A percentile compares a stretch with the other conserved stretches of the same genome.
phyloP scores from a whole-genome alignment of 1,140 invertebrate species.

The Asobara japonica region DNA sequence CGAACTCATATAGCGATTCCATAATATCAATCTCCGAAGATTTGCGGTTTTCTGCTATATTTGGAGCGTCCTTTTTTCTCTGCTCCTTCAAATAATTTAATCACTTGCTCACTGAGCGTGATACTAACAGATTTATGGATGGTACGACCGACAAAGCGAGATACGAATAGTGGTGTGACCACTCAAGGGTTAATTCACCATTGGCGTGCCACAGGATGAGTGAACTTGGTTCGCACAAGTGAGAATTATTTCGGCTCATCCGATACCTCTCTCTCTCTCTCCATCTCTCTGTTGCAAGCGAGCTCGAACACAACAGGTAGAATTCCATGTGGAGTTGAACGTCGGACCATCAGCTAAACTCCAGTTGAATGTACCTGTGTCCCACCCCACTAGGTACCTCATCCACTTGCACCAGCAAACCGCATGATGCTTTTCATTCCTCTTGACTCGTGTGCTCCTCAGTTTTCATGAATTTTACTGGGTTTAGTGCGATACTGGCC shows the following conservation, averaged over 20 bases:
- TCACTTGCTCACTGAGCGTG: too few species aligned
- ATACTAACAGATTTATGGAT: too few species aligned
- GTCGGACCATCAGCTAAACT: background rate
- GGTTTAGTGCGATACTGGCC: background rate
- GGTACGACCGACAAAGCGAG: too few species aligned
- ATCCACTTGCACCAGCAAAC: background rate
- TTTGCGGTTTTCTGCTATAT: too few species aligned
- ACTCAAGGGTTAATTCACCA: too few species aligned
- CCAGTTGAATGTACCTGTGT: background rate
- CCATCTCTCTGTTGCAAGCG: background rate
- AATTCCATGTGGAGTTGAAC: constrained; percentile 3
- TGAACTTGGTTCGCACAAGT: background rate
- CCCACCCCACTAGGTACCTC: background rate
- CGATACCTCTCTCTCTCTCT: background rate
- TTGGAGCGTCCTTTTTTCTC: too few species aligned
- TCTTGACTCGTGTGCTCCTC: constrained; percentile 4
- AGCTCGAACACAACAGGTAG: background rate
- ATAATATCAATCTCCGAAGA: too few species aligned
- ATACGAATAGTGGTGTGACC: too few species aligned
- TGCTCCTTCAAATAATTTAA: too few species aligned
- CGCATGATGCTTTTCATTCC: constrained; percentile 8
- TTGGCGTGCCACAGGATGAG: background rate
- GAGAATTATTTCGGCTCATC: too few species aligned
- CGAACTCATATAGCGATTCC: too few species aligned
- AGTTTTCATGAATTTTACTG: constrained; percentile 15